Evolutionary conservation across 1,140 invertebrate species (phyloP).

Genomic region (Drosophila pseudoananassae): DNA sequence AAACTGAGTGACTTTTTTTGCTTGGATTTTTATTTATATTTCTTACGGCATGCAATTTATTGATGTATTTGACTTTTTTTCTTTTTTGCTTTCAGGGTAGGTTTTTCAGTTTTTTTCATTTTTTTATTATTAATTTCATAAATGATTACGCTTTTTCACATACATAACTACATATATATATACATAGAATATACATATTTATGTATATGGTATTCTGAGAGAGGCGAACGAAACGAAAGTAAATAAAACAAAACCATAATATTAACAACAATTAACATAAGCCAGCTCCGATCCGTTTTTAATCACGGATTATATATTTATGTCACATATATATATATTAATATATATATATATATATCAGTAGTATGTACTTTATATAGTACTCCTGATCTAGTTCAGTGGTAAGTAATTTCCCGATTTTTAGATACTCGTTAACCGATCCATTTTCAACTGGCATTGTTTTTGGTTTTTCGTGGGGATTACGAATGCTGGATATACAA

Average conservation of each 20-base stretch:
- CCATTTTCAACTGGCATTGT: conserved; percentile 5
- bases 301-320: background rate
- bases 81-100: conserved; percentile 24
- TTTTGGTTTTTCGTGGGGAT: background rate
- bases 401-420: conserved; percentile 30
- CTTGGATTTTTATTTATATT: conserved; percentile 38
- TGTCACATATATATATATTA: conserved; percentile 16
- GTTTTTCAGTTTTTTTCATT: conserved; percentile 6
- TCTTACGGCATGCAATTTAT: conserved; percentile 43
- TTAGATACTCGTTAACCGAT: background rate
- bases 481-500: conserved; percentile 6
- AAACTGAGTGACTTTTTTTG: conserved; percentile 33
- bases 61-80: conserved; percentile 30
- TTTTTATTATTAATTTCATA: conserved; percentile 18
- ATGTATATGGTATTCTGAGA: conserved; percentile 48
- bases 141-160: conserved; percentile 51
- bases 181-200: conserved; percentile 55
- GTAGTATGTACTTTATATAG: conserved; percentile 14
- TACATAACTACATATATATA: conserved; percentile 58
- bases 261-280: conserved; percentile 13
- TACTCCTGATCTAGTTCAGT: conserved; percentile 35
- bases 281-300: conserved; percentile 14
- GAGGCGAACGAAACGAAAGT: conserved; percentile 21
- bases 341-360: conserved; percentile 22
- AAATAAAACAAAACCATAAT: conserved; percentile 4